phyloP scores from a whole-genome alignment of 2,797 vertebrate species.

The Acestrorhynchus altus region DNA sequence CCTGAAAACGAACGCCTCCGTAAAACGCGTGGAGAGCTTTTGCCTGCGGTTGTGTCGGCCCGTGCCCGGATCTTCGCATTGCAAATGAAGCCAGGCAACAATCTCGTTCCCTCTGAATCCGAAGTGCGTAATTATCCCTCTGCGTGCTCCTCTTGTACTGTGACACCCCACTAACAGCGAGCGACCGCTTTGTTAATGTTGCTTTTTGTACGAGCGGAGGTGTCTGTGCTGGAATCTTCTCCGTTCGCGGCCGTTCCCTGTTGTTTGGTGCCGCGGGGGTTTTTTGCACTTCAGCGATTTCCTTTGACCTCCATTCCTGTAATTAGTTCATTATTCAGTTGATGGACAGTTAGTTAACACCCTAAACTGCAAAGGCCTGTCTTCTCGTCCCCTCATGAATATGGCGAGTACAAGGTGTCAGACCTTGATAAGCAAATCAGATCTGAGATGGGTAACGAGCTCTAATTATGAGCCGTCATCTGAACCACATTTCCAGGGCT shows the following conservation, averaged over 20 bases:
- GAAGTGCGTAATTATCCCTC: constrained; percentile 20
- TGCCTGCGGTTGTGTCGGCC: not conserved
- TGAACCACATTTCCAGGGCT: no score
- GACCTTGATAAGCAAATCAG: no score
- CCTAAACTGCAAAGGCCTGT: not conserved
- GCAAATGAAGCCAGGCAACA: constrained; percentile 8
- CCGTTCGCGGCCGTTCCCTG: not conserved
- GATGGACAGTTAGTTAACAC: not conserved
- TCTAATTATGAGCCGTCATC: no score
- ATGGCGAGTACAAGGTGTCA: not conserved
- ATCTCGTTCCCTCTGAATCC: not conserved
- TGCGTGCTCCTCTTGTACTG: constrained; percentile 18
- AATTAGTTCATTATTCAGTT: not conserved
- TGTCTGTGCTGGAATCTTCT: not conserved
- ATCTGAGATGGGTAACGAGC: no score
- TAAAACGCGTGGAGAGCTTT: constrained; percentile 6
- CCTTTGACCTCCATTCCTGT: not conserved
- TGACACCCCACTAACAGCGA: constrained; percentile 39
- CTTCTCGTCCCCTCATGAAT: not conserved
- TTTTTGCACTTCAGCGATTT: not conserved
- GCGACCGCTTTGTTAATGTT: constrained; percentile 27
- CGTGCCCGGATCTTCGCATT: not conserved
- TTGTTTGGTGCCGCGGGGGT: not conserved
- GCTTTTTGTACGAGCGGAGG: not conserved
- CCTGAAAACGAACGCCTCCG: constrained; percentile 16